Conservation (phyloP, 23 tunicate species). For the Trididemnum clinides region DNA sequence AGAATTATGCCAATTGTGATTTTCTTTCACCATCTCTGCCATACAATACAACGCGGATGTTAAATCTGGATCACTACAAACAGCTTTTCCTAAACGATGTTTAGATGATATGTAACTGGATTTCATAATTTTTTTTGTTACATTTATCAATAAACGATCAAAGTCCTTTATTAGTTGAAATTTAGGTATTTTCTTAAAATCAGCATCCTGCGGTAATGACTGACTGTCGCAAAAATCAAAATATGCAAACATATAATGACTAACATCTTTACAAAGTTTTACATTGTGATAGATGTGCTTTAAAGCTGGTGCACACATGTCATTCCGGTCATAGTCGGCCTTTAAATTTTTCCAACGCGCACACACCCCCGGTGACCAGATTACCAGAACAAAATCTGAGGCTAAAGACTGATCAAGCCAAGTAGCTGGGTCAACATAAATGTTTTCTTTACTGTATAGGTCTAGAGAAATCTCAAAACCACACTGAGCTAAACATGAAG, state of each 20-base stretch:
- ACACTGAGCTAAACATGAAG: background rate
- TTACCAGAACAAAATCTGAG: background rate
- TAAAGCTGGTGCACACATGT: background rate
- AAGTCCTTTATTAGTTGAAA: no score
- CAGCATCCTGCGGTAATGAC: no score
- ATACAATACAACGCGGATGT: no score
- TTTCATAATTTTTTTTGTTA: no score
- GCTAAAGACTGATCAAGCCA: background rate
- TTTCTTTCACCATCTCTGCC: no score
- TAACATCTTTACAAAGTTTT: background rate
- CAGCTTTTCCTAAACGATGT: no score
- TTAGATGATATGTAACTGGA: no score
- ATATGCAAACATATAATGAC: background rate
- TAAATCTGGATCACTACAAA: no score
- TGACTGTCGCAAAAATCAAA: no score
- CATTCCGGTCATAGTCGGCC: background rate
- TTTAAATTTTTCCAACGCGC: background rate
- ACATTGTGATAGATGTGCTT: background rate
- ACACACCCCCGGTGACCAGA: background rate
- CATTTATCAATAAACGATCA: no score
- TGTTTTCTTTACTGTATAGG: background rate
- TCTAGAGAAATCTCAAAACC: background rate
- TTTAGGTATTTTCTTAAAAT: no score
- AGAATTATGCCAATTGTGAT: no score
- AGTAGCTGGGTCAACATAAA: background rate